Evolutionary conservation across 2,113 vertebrate genomes (phyloP), one percentile per base, ranked within the genome.

Genomic region (Australoheros scitulus): DNA sequence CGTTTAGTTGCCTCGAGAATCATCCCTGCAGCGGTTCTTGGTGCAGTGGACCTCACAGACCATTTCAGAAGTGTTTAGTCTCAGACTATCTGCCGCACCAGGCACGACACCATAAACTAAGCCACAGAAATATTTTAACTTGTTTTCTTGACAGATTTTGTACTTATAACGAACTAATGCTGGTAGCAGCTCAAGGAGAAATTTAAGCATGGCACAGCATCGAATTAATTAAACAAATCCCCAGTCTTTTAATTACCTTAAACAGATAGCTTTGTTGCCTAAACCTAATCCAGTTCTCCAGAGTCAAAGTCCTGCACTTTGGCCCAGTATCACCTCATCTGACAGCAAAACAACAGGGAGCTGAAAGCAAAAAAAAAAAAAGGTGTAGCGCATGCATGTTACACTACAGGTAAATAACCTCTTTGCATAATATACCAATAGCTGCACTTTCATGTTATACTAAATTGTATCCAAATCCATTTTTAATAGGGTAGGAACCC

Each of bases 21-120:
- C 52, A n/a, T 20, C 15, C 20, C 22, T 11, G 5, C 5, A 2
- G 79, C 24, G 11, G n/a, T 55, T 61, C 64, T 68, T 58, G 15
- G 36, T 20, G 11, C 0, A 14, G 61, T 6, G 76, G 76, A 77
- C 78, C 52, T 15, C 38, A 15, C 61, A 38, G 26, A 18, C 50
- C 50, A 57, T 64, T 1, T 61, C 32, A 32, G 29, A 32, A 29
- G 0, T 18, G 34, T 5, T 38, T 4, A 7, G 14, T 34, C 11
- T 47, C 43, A 47, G 43, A 15, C 43, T 15, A 6, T 13, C 14
- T 14, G 13, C 11, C 13, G 43, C 43, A 18, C 5, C 24, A 70
- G 41, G 50, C 43, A 52, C 2, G 0, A 11, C 65, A 11, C 43
- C 65, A 0, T 0, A 10, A 50, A 15, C 24, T 15, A 26, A 18